Evolutionary conservation across 2,797 vertebrate species (phyloP).

Genomic region (Denticeps clupeoides): DNA sequence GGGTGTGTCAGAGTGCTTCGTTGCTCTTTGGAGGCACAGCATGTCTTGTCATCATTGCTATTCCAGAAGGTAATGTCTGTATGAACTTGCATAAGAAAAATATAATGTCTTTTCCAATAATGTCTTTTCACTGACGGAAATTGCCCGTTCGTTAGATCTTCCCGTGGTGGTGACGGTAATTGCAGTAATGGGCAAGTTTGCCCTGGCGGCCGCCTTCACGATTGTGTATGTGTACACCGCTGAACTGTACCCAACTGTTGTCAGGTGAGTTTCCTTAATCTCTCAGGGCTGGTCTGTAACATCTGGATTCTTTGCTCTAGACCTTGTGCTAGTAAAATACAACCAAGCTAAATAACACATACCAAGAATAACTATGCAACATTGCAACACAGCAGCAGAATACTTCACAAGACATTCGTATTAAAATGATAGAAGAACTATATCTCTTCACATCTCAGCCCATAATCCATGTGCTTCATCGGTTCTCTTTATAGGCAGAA

Average conservation of each 20-base stretch:
- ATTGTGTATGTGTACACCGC: conserved; percentile 65
- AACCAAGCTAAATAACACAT: too few relatives aligned
- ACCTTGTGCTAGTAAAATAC: too few relatives aligned
- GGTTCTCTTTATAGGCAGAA: conserved; percentile 57
- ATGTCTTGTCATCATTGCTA: conserved; percentile 58
- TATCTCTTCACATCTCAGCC: too few relatives aligned
- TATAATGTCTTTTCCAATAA: background rate
- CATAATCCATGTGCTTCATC: too few relatives aligned
- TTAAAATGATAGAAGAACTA: too few relatives aligned
- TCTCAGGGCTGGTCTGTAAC: too few relatives aligned
- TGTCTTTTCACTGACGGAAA: too few relatives aligned
- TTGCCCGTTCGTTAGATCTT: conserved; percentile 59
- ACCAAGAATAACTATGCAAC: too few relatives aligned
- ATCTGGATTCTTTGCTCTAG: too few relatives aligned
- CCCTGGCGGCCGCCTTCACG: conserved; percentile 53
- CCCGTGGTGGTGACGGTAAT: conserved; percentile 53
- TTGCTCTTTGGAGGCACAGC: conserved; percentile 56
- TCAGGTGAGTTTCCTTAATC: conserved; percentile 53
- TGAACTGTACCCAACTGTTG: conserved; percentile 72
- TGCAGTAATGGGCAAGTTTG: conserved; percentile 70
- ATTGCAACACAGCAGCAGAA: too few relatives aligned
- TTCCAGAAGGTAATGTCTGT: conserved; percentile 63
- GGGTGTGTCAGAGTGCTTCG: conserved; percentile 39
- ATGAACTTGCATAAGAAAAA: background rate
- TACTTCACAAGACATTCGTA: too few relatives aligned